Conservation (phyloP, 1,140 invertebrate genomes). For the Xylocopa sonorina region DNA sequence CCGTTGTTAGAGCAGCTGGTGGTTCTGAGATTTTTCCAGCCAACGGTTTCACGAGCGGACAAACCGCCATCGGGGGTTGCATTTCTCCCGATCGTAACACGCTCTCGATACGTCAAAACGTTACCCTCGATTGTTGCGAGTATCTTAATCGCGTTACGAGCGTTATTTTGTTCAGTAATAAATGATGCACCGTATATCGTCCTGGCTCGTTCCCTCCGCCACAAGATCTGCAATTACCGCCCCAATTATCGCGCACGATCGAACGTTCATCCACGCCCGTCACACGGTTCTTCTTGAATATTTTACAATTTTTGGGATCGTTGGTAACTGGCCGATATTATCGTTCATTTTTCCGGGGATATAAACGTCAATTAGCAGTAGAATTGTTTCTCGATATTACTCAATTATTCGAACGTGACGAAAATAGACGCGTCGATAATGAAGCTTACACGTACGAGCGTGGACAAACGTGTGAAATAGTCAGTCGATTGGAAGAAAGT, state of each 20-base stretch:
- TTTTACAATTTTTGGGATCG: background rate
- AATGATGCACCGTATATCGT: background rate
- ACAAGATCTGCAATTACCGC: no score
- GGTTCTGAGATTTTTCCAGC: background rate
- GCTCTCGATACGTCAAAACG: background rate
- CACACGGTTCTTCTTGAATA: background rate
- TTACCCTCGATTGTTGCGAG: background rate
- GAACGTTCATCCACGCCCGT: no score
- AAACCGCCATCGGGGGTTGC: background rate
- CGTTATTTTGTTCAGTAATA: background rate
- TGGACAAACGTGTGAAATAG: conserved; percentile 3
- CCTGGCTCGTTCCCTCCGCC: background rate
- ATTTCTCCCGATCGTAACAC: background rate
- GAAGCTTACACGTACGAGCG: background rate
- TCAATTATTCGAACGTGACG: background rate
- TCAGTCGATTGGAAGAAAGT: no score
- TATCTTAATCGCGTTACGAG: background rate
- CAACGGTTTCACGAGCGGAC: background rate
- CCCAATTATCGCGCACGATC: background rate
- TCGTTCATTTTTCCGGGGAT: background rate
- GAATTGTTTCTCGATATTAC: background rate
- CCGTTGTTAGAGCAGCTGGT: background rate
- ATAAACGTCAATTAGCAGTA: background rate
- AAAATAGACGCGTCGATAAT: background rate
- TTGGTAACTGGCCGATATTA: background rate